Percentiles rank a stretch among this genome's conserved stretches.
Evolutionary conservation across 1,140 invertebrate species (phyloP).

Genomic region (Melipona quadrifasciata): DNA sequence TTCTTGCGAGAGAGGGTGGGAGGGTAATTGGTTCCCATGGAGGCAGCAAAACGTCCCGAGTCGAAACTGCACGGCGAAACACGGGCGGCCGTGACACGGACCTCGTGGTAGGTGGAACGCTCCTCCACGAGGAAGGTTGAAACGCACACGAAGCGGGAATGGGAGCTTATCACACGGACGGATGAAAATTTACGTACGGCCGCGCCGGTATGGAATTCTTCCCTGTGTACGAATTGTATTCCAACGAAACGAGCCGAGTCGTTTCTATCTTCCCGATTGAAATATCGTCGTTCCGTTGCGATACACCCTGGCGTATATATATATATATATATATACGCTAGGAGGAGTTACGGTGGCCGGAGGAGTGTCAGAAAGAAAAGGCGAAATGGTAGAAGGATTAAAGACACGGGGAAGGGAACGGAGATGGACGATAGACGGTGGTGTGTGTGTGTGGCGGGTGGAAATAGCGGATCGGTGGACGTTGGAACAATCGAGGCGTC

Average conservation of each 20-base stretch:
- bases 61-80: conserved; percentile 36
- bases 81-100: background rate
- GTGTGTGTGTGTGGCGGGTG: too few relatives aligned
- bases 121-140: background rate
- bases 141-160: background rate
- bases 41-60: conserved; percentile 65
- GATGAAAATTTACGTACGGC: conserved; percentile 12
- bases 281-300: background rate
- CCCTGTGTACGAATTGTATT: background rate
- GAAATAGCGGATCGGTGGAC: conserved; percentile 5
- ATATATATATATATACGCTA: too few relatives aligned
- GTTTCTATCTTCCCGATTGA: background rate
- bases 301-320: background rate
- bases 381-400: conserved; percentile 3
- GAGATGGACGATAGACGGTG: conserved; percentile 13
- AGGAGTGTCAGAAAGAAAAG: background rate
- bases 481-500: conserved; percentile 31
- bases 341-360: background rate
- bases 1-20: conserved; percentile 61
- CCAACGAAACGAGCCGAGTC: background rate
- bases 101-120: conserved; percentile 1
- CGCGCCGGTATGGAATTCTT: background rate
- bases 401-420: background rate
- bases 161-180: background rate
- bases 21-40: conserved; percentile 75